These are phyloP conservation scores for Xiphias gladius DNA, from an alignment of 2,113 vertebrate species.

Conservation along the genomic window DNA sequence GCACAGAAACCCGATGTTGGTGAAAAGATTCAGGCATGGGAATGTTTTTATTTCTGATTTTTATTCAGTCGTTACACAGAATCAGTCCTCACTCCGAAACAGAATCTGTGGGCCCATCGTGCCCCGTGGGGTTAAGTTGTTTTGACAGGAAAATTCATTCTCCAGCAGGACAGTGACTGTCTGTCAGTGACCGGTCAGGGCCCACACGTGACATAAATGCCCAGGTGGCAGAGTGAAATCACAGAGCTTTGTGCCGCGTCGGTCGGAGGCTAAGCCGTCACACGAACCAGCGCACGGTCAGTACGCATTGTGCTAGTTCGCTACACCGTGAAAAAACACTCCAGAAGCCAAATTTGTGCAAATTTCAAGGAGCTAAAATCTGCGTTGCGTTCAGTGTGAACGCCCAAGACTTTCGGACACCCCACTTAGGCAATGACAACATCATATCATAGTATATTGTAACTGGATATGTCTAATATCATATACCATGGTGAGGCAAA, in stretches of 20 bases:
- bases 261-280: not conserved
- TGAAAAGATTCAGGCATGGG: not conserved
- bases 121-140: not conserved
- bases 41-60: constrained; percentile 18
- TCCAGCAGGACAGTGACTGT: not conserved
- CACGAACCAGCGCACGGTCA: too few relatives aligned
- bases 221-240: not conserved
- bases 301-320: too few relatives aligned
- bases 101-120: constrained; percentile 4
- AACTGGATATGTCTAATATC: not conserved
- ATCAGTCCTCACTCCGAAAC: not conserved
- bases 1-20: constrained; percentile 10
- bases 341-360: too few relatives aligned
- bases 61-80: not conserved
- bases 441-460: not conserved
- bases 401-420: not conserved
- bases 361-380: not conserved
- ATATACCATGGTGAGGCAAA: not conserved
- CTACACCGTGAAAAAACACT: not conserved
- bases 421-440: not conserved
- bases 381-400: not conserved
- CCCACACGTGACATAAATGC: not conserved
- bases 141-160: constrained; percentile 1
- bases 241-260: too few relatives aligned
- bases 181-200: not conserved